A percentile compares a stretch with the other conserved stretches of the same genome.
Evolutionary conservation across 1,140 invertebrate species (phyloP).

Genomic region (Drosophila ironensis): DNA sequence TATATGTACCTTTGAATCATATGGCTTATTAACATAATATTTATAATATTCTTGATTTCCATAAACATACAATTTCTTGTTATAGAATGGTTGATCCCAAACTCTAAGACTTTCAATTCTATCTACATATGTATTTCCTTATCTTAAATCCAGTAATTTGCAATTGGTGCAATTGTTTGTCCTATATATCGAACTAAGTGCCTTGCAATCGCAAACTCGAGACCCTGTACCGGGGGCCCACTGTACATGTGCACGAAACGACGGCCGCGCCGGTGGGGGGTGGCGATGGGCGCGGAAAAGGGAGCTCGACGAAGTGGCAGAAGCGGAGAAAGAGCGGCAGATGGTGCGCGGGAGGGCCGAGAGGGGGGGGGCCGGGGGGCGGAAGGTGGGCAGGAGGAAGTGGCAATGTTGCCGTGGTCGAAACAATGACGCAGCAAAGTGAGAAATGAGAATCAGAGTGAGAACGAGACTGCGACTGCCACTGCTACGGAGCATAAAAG

Average conservation of each 20-base stretch:
- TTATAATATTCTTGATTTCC: no score
- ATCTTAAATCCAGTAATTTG: no score
- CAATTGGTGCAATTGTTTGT: no score
- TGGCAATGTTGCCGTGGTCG: constrained; percentile 27
- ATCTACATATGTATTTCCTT: no score
- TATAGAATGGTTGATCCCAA: no score
- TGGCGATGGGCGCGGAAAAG: not conserved
- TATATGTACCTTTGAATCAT: no score
- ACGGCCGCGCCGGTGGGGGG: not conserved
- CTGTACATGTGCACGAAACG: constrained; percentile 46
- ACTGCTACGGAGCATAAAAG: constrained; percentile 1
- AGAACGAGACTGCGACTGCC: constrained; percentile 16
- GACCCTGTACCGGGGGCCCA: not conserved
- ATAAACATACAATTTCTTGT: no score
- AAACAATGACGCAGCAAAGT: constrained; percentile 35
- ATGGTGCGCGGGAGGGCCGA: not conserved
- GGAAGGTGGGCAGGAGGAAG: not conserved
- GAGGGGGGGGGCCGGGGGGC: not conserved
- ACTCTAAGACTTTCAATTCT: no score
- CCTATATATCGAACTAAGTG: not conserved
- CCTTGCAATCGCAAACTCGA: not conserved
- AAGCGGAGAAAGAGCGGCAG: not conserved
- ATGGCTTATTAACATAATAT: no score
- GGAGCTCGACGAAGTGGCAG: not conserved
- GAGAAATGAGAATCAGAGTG: constrained; percentile 24